Evolutionary conservation across 2,888 invertebrate genomes (phyloP).

Genomic region (Siphonodentalium dalli): DNA sequence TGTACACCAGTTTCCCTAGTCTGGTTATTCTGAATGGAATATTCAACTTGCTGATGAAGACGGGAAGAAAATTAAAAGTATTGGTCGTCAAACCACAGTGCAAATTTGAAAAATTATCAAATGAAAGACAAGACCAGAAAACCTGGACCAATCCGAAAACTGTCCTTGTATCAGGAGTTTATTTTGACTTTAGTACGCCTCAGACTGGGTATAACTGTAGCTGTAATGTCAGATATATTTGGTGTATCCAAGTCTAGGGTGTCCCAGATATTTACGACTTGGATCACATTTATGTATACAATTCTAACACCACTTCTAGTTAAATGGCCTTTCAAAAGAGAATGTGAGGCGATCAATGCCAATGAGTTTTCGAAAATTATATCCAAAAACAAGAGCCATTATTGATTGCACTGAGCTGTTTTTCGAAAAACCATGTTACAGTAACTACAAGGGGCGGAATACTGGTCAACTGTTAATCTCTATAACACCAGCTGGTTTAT

Average conservation of each 20-base stretch:
- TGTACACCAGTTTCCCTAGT: too few species aligned
- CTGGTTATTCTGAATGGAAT: too few species aligned
- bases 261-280: conserved; percentile 13
- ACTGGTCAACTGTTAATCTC: conserved; percentile 6
- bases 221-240: conserved; percentile 14
- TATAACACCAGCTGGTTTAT: conserved; percentile 12
- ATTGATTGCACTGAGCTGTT: conserved; percentile 15
- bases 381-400: conserved; percentile 6
- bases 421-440: conserved; percentile 10
- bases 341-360: conserved; percentile 5
- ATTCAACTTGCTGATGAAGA: too few species aligned
- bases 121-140: too few species aligned
- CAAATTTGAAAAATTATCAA: too few species aligned
- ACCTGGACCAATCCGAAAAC: conserved; percentile 5
- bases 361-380: not conserved
- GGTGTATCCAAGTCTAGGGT: conserved; percentile 7
- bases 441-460: conserved; percentile 8
- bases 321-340: conserved; percentile 13
- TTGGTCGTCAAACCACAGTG: too few species aligned
- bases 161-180: conserved; percentile 9
- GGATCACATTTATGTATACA: conserved; percentile 7
- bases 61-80: too few species aligned
- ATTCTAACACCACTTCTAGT: conserved; percentile 3
- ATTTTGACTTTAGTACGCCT: conserved; percentile 9
- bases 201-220: not conserved